Base-by-base conservation (phyloP, 2,797 vertebrate species). In the Clarias platycephalus region DNA sequence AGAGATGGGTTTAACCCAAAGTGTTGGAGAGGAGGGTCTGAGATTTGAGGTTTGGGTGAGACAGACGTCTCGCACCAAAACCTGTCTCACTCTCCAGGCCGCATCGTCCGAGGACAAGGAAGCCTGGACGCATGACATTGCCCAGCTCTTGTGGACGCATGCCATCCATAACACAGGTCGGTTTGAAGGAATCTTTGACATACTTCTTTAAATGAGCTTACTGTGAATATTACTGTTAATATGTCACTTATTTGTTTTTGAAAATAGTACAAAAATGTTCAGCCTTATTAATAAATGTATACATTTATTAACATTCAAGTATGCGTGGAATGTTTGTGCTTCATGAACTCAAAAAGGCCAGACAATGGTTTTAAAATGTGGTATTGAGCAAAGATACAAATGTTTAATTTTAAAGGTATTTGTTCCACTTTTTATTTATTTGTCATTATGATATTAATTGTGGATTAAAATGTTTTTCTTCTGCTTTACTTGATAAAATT, bases 1-100 rank as follows among this genome's bases (percentile, higher is more conserved):
- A 12, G 97, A 97, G 90, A 96, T 97, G 96, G 97, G 97, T 9
- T 91, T 97, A 83, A 97, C 97, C 4, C 96, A 98, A 91, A 96
- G 94, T 63, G 95, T 97, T 0, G 96, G 96, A 0, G 94, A 94
- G 62, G 96, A 95, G 0, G 96, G 96, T 0, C 84, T 96, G 72
- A 95, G 93, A 90, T 97, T 97, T 6, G 97, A 97, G 78, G 90
- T 98, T 0, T 97, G 97, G 97, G 96, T 97, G 15, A 94, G 96
- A 28, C 95, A 96, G 57, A 92, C 94, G 0, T 91, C 94, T 2
- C 93, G 95, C 1, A 93, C 93, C 84, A 93, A 92, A 77, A 96
- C 97, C 88, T 95, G 94, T 18, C 92, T 97, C 84, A 96, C 96
- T 7, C 91, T 98, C 66, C 97, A 97, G 87, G 95, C 96, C 0